Base-by-base conservation (phyloP, 2,888 invertebrate species). In the Sericinus montela region DNA sequence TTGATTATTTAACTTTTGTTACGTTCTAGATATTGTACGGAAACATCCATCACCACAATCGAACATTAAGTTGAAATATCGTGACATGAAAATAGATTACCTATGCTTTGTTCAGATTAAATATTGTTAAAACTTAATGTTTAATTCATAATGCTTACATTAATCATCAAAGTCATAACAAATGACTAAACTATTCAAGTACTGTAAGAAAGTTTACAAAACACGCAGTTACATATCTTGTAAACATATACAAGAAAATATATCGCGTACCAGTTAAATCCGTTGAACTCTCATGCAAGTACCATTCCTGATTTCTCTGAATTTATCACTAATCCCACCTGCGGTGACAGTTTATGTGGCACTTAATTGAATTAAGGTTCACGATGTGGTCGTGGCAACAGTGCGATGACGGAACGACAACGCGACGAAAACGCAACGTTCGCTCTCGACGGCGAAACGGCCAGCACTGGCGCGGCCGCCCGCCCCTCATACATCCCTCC, bases 361-460 rank as follows among this genome's bases (percentile, higher is more conserved):
- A 85, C 83, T 80, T 82, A 80, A 84, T 84, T 80, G 69, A 69
- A 77, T 84, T 75, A 77, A 72, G 69, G 74, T 72, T 68, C 62
- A 48, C 47, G 69, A 61, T 67, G 54, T 56, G 57, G 61, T 54
- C n/a, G 32, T 32, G 32, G 32, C 58, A 53, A 48, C 44, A 46
- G 50, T 43, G 62, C 52, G 65, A 55, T 58, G 65, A 52, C 62
- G 66, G 57, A 61, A 58, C 58, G 64, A 58, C 54, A 56, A 54
- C 56, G 56, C 52, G 28, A 47, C 46, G 54, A 57, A 54, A 55
- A 67, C 67, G 69, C 62, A 63, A 69, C 80, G 86, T 79, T 73
- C 81, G 73, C 75, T 73, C 83, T 65, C 78, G 70, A 58, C 76
- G 80, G 75, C 71, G 79, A 72, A 65, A 69, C 81, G 78, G 74